Evolutionary conservation across 2,888 invertebrate genomes (phyloP).

Genomic region (Eucera pruinosa): DNA sequence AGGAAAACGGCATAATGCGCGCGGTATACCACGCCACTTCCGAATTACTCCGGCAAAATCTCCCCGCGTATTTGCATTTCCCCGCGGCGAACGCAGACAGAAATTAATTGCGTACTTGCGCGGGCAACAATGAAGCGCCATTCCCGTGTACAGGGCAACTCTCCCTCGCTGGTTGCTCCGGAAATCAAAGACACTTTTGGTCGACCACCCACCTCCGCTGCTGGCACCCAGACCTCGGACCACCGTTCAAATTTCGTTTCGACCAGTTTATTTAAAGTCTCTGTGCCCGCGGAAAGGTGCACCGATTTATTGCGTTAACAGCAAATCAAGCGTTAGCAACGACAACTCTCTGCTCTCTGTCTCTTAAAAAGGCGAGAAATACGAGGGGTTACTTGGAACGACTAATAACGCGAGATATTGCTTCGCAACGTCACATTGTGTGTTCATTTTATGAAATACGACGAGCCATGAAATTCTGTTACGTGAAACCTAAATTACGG

Average conservation of each 20-base stretch:
- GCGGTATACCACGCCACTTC: conserved; percentile 81
- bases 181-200: conserved; percentile 77
- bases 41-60: conserved; percentile 81
- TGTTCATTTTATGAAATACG: background rate
- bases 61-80: conserved; percentile 79
- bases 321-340: conserved; percentile 14
- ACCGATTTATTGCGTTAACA: conserved; percentile 8
- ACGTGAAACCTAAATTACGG: background rate
- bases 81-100: conserved; percentile 75
- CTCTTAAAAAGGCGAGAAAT: background rate
- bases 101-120: conserved; percentile 82
- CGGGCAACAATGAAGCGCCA: conserved; percentile 77
- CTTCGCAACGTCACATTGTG: background rate
- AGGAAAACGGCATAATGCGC: conserved; percentile 79
- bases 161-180: conserved; percentile 57
- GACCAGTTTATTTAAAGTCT: conserved; percentile 52
- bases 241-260: conserved; percentile 61
- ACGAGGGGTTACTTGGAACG: background rate
- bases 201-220: conserved; percentile 58
- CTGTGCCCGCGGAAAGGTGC: conserved; percentile 9
- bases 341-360: background rate
- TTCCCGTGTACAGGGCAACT: conserved; percentile 63
- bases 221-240: background rate
- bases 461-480: background rate
- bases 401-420: conserved; percentile 12